Conservation (phyloP, 2,113 vertebrate genomes). For the Pluvialis apricaria region DNA sequence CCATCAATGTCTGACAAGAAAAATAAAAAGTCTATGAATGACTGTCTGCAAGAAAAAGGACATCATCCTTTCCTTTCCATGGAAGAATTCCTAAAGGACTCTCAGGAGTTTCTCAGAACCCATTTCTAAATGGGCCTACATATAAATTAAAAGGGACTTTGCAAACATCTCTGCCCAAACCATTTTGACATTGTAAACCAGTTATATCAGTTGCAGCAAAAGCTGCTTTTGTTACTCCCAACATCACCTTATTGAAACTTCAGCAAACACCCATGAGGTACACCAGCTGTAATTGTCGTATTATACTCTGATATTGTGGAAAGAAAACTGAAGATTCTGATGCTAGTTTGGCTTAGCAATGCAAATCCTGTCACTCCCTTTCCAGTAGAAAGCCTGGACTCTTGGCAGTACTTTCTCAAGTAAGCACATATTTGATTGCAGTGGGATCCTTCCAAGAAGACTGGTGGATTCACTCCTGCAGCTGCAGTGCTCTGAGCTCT, state of each 20-base stretch:
- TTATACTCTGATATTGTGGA: background rate
- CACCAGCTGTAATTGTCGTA: background rate
- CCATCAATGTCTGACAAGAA: background rate
- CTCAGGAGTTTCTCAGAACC: background rate
- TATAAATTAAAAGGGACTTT: background rate
- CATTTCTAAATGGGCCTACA: background rate
- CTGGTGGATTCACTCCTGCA: constrained; percentile 21
- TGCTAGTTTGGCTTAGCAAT: background rate
- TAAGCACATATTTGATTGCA: background rate
- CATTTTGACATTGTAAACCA: background rate
- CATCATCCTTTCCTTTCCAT: background rate
- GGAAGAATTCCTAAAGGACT: background rate
- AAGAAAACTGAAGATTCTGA: constrained; percentile 3
- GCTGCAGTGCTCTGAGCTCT: background rate
- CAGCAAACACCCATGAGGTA: background rate
- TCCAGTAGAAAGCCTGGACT: background rate
- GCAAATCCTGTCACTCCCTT: background rate
- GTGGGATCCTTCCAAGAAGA: background rate
- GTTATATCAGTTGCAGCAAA: background rate
- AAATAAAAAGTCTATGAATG: background rate
- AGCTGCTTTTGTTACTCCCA: background rate
- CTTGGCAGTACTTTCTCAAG: constrained; percentile 23
- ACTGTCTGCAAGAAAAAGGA: background rate
- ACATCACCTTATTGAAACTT: background rate
- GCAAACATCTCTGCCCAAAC: background rate